A percentile compares a stretch with the other conserved stretches of the same genome.
phyloP scores from a whole-genome alignment of 2,888 invertebrate genomes.

The Cataglyphis cursor region DNA sequence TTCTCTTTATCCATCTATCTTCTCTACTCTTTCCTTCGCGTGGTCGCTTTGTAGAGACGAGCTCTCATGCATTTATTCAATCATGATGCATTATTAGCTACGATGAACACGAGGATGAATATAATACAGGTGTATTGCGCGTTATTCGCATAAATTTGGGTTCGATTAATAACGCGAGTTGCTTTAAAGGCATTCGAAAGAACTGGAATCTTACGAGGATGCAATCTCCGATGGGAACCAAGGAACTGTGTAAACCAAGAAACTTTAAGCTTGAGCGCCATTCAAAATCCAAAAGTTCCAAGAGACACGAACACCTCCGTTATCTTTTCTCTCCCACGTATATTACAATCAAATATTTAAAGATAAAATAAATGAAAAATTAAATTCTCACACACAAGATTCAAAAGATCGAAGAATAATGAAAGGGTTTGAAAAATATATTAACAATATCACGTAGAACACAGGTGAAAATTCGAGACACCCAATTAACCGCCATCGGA shows the following conservation, averaged over 20 bases:
- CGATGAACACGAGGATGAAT: slow-evolving; percentile 32
- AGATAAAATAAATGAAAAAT: not conserved
- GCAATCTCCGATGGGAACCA: not conserved
- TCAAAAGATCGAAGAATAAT: not conserved
- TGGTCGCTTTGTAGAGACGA: slow-evolving; percentile 37
- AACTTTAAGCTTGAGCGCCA: not conserved
- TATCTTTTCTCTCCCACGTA: not conserved
- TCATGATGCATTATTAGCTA: slow-evolving; percentile 49
- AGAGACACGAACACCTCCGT: not conserved
- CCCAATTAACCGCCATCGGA: slow-evolving; percentile 40
- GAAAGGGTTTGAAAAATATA: not conserved
- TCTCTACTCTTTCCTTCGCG: not conserved
- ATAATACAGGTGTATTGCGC: not conserved
- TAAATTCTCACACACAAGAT: not conserved
- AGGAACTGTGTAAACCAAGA: not conserved
- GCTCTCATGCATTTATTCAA: slow-evolving; percentile 61
- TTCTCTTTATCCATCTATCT: not conserved
- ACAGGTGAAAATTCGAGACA: slow-evolving; percentile 47
- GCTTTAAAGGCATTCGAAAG: not conserved
- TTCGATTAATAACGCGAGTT: slow-evolving; percentile 27
- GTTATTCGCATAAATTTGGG: slow-evolving; percentile 28
- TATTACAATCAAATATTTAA: not conserved
- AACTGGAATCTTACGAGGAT: not conserved
- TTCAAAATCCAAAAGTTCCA: not conserved
- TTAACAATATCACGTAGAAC: slow-evolving; percentile 9